Percentiles rank a stretch among this genome's conserved stretches.
These are phyloP conservation scores for Brachionus manjavacas DNA, from an alignment of 1,140 invertebrate genomes.

Conservation along the genomic window DNA sequence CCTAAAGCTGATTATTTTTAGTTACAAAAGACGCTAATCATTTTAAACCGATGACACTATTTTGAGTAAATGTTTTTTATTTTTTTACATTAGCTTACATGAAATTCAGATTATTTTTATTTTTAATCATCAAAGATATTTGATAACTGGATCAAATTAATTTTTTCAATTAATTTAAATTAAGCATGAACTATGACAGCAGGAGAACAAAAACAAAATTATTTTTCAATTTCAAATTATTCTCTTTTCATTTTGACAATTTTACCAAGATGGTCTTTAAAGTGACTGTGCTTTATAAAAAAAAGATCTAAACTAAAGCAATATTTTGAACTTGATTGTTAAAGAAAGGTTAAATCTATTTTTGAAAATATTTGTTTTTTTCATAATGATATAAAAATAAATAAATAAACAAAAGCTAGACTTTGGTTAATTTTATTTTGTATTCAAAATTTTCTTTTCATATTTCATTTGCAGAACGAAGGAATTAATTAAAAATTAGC, in stretches of 20 bases:
- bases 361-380: not conserved
- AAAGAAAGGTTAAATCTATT: not conserved
- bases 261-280: too few relatives aligned
- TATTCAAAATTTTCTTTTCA: not conserved
- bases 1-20: not conserved
- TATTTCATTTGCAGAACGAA: too few relatives aligned
- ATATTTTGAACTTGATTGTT: not conserved
- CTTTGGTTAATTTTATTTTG: not conserved
- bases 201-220: too few relatives aligned
- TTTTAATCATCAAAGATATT: too few relatives aligned
- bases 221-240: too few relatives aligned
- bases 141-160: too few relatives aligned
- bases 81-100: not conserved
- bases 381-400: not conserved
- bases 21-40: not conserved
- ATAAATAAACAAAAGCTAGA: not conserved
- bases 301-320: not conserved
- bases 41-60: not conserved
- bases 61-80: not conserved
- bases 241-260: too few relatives aligned
- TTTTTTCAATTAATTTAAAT: too few relatives aligned
- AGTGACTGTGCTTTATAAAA: too few relatives aligned
- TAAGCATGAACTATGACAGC: too few relatives aligned
- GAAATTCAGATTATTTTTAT: not conserved
- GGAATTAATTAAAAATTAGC: too few relatives aligned